phyloP scores from a whole-genome alignment of 1,140 invertebrate species.

The Samia ricini region DNA sequence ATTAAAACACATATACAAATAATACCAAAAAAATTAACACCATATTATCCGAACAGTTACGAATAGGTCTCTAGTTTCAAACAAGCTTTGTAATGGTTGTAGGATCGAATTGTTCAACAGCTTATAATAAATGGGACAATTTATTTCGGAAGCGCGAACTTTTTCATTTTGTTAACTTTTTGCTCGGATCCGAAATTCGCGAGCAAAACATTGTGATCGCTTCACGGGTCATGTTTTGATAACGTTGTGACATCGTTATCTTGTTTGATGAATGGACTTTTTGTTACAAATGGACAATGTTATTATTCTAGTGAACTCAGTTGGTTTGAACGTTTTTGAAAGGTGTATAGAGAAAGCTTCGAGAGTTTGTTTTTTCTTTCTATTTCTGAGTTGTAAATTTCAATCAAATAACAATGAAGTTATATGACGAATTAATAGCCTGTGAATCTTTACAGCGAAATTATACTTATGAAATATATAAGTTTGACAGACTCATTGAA shows the following conservation, averaged over 20 bases:
- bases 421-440: neutral
- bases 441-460: neutral
- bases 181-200: conserved; percentile 35
- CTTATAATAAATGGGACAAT: conserved; percentile 40
- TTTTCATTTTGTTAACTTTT: conserved; percentile 58
- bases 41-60: too few species aligned
- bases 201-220: conserved; percentile 64
- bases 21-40: too few species aligned
- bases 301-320: conserved; percentile 54
- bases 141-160: conserved; percentile 37
- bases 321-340: conserved; percentile 35
- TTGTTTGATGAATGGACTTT: conserved; percentile 69
- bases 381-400: neutral
- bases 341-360: conserved; percentile 12
- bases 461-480: neutral
- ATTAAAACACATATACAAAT: too few species aligned
- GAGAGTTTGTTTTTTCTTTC: neutral
- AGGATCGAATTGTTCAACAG: neutral
- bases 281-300: conserved; percentile 65
- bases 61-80: conserved; percentile 18
- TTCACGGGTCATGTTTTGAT: conserved; percentile 64
- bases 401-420: neutral
- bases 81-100: conserved; percentile 5
- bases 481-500: too few species aligned
- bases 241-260: conserved; percentile 66